Percentiles rank a stretch among this genome's conserved stretches.
Conservation (phyloP, 2,888 invertebrate genomes). For the Tanypteryx hageni region DNA sequence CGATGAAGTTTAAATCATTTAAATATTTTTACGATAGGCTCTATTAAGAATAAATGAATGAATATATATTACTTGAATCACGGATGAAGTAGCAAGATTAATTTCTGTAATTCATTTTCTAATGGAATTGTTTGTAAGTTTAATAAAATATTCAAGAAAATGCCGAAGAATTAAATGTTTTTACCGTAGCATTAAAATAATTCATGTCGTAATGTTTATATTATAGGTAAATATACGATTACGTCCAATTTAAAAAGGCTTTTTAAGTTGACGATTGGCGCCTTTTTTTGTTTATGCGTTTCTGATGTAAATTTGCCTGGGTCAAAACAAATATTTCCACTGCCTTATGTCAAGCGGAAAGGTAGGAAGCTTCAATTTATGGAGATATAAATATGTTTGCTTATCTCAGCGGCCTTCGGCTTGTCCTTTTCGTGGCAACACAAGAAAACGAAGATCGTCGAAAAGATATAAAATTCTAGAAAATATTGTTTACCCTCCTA, state of each 20-base stretch:
- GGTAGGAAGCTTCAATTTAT: not conserved
- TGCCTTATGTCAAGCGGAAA: not conserved
- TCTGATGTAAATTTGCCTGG: not conserved
- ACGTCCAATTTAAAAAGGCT: not conserved
- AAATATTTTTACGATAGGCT: too few species aligned
- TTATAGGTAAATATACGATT: not conserved
- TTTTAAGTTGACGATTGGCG: not conserved
- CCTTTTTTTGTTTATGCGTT: not conserved
- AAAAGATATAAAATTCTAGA: not conserved
- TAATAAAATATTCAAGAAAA: not conserved
- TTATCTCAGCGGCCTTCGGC: not conserved
- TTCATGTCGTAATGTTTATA: not conserved
- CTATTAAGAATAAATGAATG: too few species aligned
- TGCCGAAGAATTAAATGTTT: not conserved
- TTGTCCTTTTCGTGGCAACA: not conserved
- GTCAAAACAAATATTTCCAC: slow-evolving; percentile 8
- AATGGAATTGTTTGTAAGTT: not conserved
- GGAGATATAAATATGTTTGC: not conserved
- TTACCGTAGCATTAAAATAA: not conserved
- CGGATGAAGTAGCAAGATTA: not conserved
- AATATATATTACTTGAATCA: too few species aligned
- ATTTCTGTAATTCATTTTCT: not conserved
- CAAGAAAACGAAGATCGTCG: not conserved
- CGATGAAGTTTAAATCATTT: too few species aligned
- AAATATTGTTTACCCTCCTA: not conserved